Evolutionary conservation across 2,113 vertebrate species (phyloP), one percentile per base, ranked within the genome.

Genomic region (Rhagologus leucostigma): DNA sequence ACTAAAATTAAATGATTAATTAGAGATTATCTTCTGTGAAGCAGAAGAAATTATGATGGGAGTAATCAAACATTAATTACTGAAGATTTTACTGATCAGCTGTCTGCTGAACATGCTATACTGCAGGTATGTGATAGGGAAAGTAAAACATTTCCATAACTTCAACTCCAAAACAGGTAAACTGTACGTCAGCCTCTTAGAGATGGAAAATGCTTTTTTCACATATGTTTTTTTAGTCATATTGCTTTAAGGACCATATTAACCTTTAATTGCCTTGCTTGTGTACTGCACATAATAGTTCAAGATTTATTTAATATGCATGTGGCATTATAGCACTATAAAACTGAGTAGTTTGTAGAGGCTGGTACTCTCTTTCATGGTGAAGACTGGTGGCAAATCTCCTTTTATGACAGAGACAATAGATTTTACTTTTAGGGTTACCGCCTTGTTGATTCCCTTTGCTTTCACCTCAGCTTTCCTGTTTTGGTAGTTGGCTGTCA

Each of bases 21-120:
- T 90, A 93, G 82, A 93, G 33, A 82, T 80, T 86, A 44, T 92
- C 16, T 79, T 96, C 90, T 92, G 69, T 23, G 26, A 92, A 91
- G 63, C 93, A 93, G 74, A 95, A 60, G 29, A 95, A 96, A 90
- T 73, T 77, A 79, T 77, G 82, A 83, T 20, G 64, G 68, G 53
- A 95, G 79, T 89, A 91, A 70, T 84, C 75, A 84, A 85, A 88
- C 21, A 44, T 82, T 90, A 91, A 84, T 90, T 91, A 78, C 46
- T 74, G 67, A 94, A 69, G 41, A 73, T 62, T 93, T 96, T 94
- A 71, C 69, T 87, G 67, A 84, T 85, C 84, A 88, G 53, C 39
- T 83, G 70, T 93, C 63, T 84, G 39, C 52, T 80, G 59, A 81
- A 55, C 22, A 27, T 82, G 16, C 71, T 87, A 23, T 39, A 56